Percentiles rank a stretch among this genome's conserved stretches.
phyloP scores from a whole-genome alignment of 1,140 invertebrate genomes.

The Idris sp. region DNA sequence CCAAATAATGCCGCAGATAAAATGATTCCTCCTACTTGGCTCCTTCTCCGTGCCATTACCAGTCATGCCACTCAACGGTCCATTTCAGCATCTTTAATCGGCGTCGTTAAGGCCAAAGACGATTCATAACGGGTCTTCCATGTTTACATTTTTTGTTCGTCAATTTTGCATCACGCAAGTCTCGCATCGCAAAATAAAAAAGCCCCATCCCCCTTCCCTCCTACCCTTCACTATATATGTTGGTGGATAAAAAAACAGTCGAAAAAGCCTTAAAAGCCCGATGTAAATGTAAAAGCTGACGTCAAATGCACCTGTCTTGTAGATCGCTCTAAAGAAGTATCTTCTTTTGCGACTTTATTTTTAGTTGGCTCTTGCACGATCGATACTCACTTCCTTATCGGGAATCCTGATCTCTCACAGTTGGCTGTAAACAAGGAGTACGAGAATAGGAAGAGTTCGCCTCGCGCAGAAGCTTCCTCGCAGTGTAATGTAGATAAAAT shows the following conservation, averaged over 20 bases:
- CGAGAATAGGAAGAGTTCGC: slow-evolving; percentile 62
- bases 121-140: slow-evolving; percentile 57
- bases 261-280: too few species aligned
- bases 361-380: slow-evolving; percentile 53
- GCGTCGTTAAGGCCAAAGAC: slow-evolving; percentile 49
- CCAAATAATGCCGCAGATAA: slow-evolving; percentile 62
- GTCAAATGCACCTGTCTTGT: slow-evolving; percentile 41
- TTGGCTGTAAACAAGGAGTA: slow-evolving; percentile 64
- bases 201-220: too few species aligned
- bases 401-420: slow-evolving; percentile 61
- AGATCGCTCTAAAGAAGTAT: slow-evolving; percentile 22
- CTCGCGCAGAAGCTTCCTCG: slow-evolving; percentile 53
- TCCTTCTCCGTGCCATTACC: slow-evolving; percentile 43
- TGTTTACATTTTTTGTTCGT: too few species aligned
- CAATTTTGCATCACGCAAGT: slow-evolving; percentile 39
- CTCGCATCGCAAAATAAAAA: neutral
- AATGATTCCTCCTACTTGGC: slow-evolving; percentile 54
- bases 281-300: neutral
- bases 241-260: too few species aligned
- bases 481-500: slow-evolving; percentile 59
- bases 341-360: slow-evolving; percentile 41
- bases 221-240: too few species aligned
- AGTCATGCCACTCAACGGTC: slow-evolving; percentile 55
- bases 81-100: slow-evolving; percentile 61
- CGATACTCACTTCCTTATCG: slow-evolving; percentile 60